phyloP scores from a whole-genome alignment of 2,113 vertebrate species.

The Gallinago paraguaiae region DNA sequence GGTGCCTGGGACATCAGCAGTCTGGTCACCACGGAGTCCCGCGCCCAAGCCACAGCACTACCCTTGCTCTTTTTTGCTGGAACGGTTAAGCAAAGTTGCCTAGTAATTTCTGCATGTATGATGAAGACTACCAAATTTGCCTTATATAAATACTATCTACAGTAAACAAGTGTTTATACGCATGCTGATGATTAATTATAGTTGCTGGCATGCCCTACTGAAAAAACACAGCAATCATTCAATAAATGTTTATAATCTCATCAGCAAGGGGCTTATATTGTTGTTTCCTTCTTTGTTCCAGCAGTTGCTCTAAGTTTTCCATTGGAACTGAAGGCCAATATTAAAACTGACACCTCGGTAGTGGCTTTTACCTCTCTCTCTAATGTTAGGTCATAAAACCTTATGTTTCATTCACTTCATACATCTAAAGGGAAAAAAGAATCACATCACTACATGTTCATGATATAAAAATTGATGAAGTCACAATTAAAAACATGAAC shows the following conservation, averaged over 20 bases:
- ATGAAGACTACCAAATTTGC: background rate
- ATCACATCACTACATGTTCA: background rate
- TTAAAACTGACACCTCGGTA: background rate
- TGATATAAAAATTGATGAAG: background rate
- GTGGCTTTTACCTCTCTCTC: background rate
- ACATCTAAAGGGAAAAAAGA: background rate
- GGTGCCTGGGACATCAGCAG: no score
- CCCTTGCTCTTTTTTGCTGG: background rate
- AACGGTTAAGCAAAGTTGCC: background rate
- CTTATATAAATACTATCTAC: background rate
- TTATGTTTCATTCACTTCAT: background rate
- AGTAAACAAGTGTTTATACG: background rate
- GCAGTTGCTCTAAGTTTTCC: background rate
- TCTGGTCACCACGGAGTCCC: accelerated
- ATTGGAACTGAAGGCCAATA: background rate
- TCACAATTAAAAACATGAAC: background rate
- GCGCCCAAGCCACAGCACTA: background rate
- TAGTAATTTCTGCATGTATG: accelerated
- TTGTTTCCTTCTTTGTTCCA: background rate
- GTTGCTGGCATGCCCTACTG: background rate
- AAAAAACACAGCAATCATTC: background rate
- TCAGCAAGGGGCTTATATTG: background rate
- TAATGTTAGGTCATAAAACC: conserved; percentile 10
- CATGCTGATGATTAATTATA: background rate
- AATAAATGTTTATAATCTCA: background rate